These are phyloP conservation scores for Sebastolobus alascanus DNA, from an alignment of 2,797 vertebrate species.

Conservation along the genomic window DNA sequence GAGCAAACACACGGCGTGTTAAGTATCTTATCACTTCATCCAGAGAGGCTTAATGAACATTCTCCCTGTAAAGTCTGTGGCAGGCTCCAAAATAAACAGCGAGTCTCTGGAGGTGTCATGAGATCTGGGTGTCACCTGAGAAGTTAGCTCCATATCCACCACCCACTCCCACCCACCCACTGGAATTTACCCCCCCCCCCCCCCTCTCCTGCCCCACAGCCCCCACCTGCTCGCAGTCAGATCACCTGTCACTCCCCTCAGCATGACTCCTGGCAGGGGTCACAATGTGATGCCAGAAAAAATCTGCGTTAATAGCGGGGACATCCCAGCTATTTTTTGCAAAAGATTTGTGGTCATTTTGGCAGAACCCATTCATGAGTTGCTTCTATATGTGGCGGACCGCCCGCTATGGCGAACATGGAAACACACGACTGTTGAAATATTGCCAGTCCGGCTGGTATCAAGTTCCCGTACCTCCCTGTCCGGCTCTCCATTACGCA, in stretches of 20 bases:
- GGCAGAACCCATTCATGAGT: constrained; percentile 62
- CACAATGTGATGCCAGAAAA: constrained; percentile 49
- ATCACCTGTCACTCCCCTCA: constrained; percentile 76
- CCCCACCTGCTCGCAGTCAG: constrained; percentile 53
- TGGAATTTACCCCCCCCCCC: constrained; percentile 70
- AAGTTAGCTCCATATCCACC: constrained; percentile 21
- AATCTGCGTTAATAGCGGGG: constrained; percentile 69
- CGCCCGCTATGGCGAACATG: constrained; percentile 14
- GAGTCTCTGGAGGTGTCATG: constrained; percentile 72
- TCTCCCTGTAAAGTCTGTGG: constrained; percentile 60
- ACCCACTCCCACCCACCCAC: constrained; percentile 3
- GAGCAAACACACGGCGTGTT: neutral
- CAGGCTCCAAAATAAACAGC: constrained; percentile 82
- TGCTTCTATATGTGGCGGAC: constrained; percentile 22
- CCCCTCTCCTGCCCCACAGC: neutral
- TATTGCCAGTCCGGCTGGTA: constrained; percentile 27
- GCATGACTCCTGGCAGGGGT: constrained; percentile 27
- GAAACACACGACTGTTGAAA: constrained; percentile 24
- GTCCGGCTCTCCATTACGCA: constrained; percentile 67
- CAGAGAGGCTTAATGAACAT: constrained; percentile 30
- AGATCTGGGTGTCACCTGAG: constrained; percentile 81
- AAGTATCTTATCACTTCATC: constrained; percentile 50
- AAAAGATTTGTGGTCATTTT: constrained; percentile 54
- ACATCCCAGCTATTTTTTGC: constrained; percentile 68
- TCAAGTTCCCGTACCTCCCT: constrained; percentile 69